A percentile compares a stretch with the other conserved stretches of the same genome.
These are phyloP conservation scores for Hippocampus barbouri DNA, from an alignment of 2,113 vertebrate species.

Conservation along the genomic window DNA sequence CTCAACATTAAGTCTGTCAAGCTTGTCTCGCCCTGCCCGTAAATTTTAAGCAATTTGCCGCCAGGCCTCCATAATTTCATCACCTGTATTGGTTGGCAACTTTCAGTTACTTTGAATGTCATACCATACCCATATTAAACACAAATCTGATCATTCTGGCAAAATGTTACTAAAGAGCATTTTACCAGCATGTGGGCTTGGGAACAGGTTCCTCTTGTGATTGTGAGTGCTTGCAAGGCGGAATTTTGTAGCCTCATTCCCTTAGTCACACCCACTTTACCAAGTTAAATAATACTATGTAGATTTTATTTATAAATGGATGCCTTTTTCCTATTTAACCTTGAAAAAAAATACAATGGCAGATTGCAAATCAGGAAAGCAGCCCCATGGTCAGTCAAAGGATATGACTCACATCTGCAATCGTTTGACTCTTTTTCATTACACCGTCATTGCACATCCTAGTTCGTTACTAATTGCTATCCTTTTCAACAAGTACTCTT, in stretches of 20 bases:
- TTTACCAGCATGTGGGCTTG: too few relatives aligned
- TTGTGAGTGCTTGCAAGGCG: conserved; percentile 22
- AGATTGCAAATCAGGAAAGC: neutral
- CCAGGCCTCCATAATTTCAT: neutral
- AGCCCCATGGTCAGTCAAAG: neutral
- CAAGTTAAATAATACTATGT: neutral
- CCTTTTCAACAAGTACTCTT: neutral
- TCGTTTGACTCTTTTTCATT: neutral
- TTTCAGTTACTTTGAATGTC: neutral
- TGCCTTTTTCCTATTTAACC: neutral
- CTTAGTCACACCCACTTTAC: conserved; percentile 15
- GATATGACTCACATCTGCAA: too few relatives aligned
- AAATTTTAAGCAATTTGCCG: conserved; percentile 29
- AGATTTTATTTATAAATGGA: too few relatives aligned
- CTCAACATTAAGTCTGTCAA: conserved; percentile 28
- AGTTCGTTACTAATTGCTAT: neutral
- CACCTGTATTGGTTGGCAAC: neutral
- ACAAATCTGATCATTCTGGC: neutral
- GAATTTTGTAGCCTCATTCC: conserved; percentile 64
- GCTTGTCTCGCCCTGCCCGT: conserved; percentile 9
- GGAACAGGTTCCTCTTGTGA: too few relatives aligned
- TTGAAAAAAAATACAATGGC: neutral
- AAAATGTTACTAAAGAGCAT: neutral
- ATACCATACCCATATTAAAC: neutral
- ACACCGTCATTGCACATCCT: neutral